These are phyloP conservation scores for Periophthalmodon schlosseri DNA, from an alignment of 2,113 vertebrate genomes.

Conservation along the genomic window DNA sequence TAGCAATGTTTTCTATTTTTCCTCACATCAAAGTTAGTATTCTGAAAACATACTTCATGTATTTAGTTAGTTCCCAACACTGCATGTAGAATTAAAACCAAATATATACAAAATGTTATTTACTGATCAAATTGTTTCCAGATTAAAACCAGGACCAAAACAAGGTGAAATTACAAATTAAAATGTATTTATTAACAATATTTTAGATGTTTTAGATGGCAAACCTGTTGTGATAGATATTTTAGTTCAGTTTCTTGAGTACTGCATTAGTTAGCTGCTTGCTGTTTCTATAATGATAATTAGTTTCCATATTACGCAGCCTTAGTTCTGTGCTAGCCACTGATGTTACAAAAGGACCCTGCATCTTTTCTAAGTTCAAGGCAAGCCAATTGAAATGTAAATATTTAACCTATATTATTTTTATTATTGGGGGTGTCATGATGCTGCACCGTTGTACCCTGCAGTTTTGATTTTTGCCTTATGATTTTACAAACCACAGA, in stretches of 20 bases:
- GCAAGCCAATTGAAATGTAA: neutral
- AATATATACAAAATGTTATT: no score
- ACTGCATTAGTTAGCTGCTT: neutral
- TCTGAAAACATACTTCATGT: no score
- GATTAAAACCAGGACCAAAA: neutral
- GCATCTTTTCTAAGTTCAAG: neutral
- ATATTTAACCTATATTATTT: neutral
- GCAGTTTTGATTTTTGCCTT: constrained; percentile 33
- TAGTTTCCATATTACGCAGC: neutral
- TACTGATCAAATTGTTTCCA: no score
- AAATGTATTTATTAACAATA: no score
- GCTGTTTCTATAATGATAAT: neutral
- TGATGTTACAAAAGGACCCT: neutral
- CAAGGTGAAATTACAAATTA: no score
- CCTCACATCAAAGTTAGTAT: no score
- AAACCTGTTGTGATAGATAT: neutral
- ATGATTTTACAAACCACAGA: constrained; percentile 2
- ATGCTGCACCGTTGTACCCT: constrained; percentile 1
- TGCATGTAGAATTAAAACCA: no score
- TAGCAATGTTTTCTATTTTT: no score
- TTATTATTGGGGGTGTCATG: neutral
- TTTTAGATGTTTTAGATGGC: neutral
- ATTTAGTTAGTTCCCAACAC: no score
- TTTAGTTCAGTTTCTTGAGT: neutral
- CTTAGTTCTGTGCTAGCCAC: neutral